A percentile compares a stretch with the other conserved stretches of the same genome.
Conservation (phyloP, 2,113 vertebrate genomes). For the Terrapene triunguis region DNA sequence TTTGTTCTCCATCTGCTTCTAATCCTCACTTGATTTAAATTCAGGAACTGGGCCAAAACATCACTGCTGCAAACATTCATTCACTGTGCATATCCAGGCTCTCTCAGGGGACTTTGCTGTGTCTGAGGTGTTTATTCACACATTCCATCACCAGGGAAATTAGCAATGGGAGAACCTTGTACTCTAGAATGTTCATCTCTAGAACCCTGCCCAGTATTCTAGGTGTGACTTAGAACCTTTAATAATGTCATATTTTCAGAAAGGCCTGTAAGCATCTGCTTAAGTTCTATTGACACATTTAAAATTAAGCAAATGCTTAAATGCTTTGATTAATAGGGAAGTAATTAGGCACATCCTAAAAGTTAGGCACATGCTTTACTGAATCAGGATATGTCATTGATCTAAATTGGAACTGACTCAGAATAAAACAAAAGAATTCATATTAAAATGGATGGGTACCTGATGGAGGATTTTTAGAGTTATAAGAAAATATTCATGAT, state of each 20-base stretch:
- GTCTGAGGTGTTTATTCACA: background rate
- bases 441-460: background rate
- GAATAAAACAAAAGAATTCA: background rate
- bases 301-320: background rate
- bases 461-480: background rate
- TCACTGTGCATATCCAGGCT: slow-evolving; percentile 43
- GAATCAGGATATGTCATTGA: background rate
- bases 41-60: slow-evolving; percentile 72
- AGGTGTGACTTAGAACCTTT: background rate
- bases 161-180: background rate
- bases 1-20: slow-evolving; percentile 18
- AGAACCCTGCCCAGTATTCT: slow-evolving; percentile 11
- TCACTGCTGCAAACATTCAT: slow-evolving; percentile 34
- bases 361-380: background rate
- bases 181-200: background rate
- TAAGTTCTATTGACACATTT: background rate
- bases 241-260: background rate
- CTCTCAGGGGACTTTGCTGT: background rate
- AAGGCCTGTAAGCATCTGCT: background rate
- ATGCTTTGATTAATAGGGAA: background rate
- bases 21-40: slow-evolving; percentile 28
- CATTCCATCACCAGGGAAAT: background rate
- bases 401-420: background rate
- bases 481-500: background rate
- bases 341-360: background rate